Base-by-base conservation (phyloP, 1,140 invertebrate genomes). In the Achroia grisella region DNA sequence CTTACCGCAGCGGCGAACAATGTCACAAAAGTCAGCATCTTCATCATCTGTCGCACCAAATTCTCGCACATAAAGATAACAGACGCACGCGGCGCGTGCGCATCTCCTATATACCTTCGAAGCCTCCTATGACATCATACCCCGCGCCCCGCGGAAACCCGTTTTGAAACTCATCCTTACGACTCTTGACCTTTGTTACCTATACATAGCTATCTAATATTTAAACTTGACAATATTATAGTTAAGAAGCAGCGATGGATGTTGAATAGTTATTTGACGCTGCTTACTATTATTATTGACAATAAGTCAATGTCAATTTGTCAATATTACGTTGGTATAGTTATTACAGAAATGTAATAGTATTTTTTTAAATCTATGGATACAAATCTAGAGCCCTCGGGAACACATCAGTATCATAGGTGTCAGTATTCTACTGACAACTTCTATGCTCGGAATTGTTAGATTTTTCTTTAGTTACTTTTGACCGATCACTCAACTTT, bases 81-180 rank as follows among this genome's bases (percentile, higher is more conserved):
- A 63, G 54, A 50, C 53, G 51, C 47, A 8, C 40, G 71, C 49
- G 56, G 54, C 62, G 62, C 61, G 42, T 15, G 69, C 67, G 54
- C 76, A 73, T 72, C 75, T 76, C 62, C 66, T 82, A 80, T 80
- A 82, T 82, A 82, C 47, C 60, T 39, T 60, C 53, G 3, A 37
- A 79, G 75, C 71, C 75, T 78, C 69, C 69, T 40, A 48, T 77
- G 76, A 82, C 76, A 76, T 82, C 74, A 82, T 39, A n/a, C 13
- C 44, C 50, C 62, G 49, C 46, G 52, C 40, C 57, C 55, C 62
- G 27, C 54, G 36, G 23, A 44, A 81, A 81, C 74, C 56, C 31
- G 74, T 75, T 68, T 45, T 30, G 36, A 48, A 44, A 44, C 64
- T 55, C 77, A 74, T 82, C 78, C 66, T 68, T 69, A 54, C 64